Evolutionary conservation across 2,113 vertebrate species (phyloP), one percentile per base, ranked within the genome.

Genomic region (Kryptolebias marmoratus): DNA sequence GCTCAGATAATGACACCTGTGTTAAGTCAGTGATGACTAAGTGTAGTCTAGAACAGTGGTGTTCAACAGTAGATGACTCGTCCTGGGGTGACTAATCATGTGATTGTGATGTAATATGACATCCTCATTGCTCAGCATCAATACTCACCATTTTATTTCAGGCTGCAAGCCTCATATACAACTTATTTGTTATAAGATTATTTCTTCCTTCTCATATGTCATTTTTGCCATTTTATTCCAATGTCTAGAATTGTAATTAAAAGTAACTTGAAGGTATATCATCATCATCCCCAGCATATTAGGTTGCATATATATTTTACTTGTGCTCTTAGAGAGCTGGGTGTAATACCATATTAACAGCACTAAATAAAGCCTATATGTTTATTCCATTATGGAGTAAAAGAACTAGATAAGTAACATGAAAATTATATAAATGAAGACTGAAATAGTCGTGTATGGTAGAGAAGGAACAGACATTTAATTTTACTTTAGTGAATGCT

Each of bases 1-100:
- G 75, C 62, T 88, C 28, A 74, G 80, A 86, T 76, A 79, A 75
- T 90, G 88, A 89, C 88, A 86, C 88, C 88, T 86, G 79, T 39
- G 76, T 84, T 67, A 71, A 80, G 84, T 91, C 88, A 90, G 84
- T 47, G 11, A 62, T 87, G 90, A 90, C 75, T 86, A 74, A 84
- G 77, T 75, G 71, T 59, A 67, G 65, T 80, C 64, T 48, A 71
- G 72, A 80, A 77, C 22, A 68, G 61, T 67, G 70, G 71, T 80
- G 79, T 42, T 82, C 82, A 71, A 69, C 77, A 77, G 12, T 49
- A 55, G 77, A 77, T 71, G 68, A 78, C 72, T 85, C 75, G 30
- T 71, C 66, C 30, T 3, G 18, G 42, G 60, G 55, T 60, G 27
- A 56, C 71, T 30, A 28, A 81, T 75, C 18, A 39, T 69, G 49